Conservation (phyloP, 30 jellyfish, hydroid and myxozoan genomes). For the Cassiopea xamachana region DNA sequence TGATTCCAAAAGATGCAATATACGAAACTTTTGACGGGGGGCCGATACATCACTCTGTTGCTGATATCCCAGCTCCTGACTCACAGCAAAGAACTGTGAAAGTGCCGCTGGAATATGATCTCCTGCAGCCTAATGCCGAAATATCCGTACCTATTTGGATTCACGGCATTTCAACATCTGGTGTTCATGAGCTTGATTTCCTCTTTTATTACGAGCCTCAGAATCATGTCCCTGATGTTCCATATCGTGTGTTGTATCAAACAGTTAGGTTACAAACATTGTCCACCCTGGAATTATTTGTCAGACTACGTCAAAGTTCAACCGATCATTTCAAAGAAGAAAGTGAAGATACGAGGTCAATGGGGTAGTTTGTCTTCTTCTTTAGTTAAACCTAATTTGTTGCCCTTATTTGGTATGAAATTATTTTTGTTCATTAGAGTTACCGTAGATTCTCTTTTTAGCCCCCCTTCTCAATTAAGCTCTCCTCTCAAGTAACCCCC, state of each 20-base stretch:
- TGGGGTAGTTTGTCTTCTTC: background rate
- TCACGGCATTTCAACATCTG: slow-evolving; percentile 79
- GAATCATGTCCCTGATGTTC: slow-evolving; percentile 44
- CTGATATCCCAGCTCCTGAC: slow-evolving; percentile 18
- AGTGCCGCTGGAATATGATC: slow-evolving; percentile 68
- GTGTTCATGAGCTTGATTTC: slow-evolving; percentile 92
- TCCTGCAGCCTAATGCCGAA: slow-evolving; percentile 79
- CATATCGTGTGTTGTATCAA: slow-evolving; percentile 85
- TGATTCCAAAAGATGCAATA: slow-evolving; percentile 44
- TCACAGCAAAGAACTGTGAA: slow-evolving; percentile 27
- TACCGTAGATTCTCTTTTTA: too few species aligned
- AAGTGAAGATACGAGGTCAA: background rate
- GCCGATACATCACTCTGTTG: slow-evolving; percentile 32
- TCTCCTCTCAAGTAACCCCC: too few species aligned
- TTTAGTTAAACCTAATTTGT: background rate
- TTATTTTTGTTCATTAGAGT: too few species aligned
- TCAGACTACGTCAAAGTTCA: slow-evolving; percentile 41
- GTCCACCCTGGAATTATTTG: slow-evolving; percentile 77
- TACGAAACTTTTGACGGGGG: slow-evolving; percentile 51
- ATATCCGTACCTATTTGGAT: slow-evolving; percentile 71
- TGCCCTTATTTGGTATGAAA: background rate
- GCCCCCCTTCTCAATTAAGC: too few species aligned
- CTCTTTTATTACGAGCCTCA: slow-evolving; percentile 89
- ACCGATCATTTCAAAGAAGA: slow-evolving; percentile 15
- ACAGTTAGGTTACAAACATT: slow-evolving; percentile 87